A percentile compares a stretch with the other conserved stretches of the same genome.
Evolutionary conservation across 2,113 vertebrate species (phyloP).

Genomic region (Plestiodon gilberti): DNA sequence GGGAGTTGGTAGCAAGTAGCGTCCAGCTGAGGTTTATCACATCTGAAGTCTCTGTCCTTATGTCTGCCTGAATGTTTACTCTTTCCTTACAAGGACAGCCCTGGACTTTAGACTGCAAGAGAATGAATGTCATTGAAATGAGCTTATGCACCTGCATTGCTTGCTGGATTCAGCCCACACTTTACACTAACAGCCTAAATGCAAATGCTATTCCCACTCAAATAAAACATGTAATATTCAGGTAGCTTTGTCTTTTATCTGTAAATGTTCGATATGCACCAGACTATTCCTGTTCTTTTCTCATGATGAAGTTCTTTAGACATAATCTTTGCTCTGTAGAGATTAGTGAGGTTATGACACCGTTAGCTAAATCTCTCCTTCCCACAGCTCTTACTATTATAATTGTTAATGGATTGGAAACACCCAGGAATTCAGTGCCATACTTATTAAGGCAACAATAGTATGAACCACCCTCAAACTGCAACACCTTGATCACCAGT

Average conservation of each 20-base stretch:
- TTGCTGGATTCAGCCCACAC: not conserved
- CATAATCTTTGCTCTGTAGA: not conserved
- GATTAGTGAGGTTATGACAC: conserved; percentile 12
- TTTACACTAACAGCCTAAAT: not conserved
- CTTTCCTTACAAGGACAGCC: too few relatives aligned
- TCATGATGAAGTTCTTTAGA: not conserved
- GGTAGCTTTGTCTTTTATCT: conserved; percentile 31
- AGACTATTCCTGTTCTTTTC: not conserved
- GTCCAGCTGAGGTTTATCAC: too few relatives aligned
- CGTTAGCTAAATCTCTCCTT: not conserved
- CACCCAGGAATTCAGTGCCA: not conserved
- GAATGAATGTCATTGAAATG: not conserved
- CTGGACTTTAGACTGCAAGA: too few relatives aligned
- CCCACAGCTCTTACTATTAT: not conserved
- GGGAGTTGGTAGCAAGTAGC: too few relatives aligned
- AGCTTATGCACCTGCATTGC: not conserved
- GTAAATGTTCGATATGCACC: conserved; percentile 21
- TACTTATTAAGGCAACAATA: not conserved
- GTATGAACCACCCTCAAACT: not conserved
- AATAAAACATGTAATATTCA: conserved; percentile 13
- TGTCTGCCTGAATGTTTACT: too few relatives aligned
- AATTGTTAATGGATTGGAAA: not conserved
- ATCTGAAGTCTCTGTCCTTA: too few relatives aligned
- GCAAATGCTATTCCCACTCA: not conserved
- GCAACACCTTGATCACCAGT: not conserved